phyloP scores from a whole-genome alignment of 1,140 invertebrate genomes.

The Nasonia vitripennis region DNA sequence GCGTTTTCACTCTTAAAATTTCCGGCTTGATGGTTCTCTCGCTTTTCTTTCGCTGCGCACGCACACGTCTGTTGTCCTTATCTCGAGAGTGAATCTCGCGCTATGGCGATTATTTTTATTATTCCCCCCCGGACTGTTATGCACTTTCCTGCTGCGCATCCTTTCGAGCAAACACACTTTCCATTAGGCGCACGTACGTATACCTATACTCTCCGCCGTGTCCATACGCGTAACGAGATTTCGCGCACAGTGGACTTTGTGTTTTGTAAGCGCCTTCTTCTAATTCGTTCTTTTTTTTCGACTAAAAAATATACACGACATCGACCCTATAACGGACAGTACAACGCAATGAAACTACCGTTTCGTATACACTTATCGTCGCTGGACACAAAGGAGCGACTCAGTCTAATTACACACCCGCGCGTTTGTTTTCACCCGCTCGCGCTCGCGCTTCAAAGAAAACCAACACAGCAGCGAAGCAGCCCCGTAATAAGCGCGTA shows the following conservation, averaged over 20 bases:
- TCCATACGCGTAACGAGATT: background rate
- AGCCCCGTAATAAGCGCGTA: conserved; percentile 63
- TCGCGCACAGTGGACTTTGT: background rate
- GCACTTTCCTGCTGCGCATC: conserved; percentile 31
- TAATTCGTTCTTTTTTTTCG: background rate
- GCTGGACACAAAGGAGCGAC: conserved; percentile 8
- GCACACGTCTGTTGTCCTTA: conserved; percentile 10
- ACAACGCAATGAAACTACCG: background rate
- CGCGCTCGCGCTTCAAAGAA: background rate
- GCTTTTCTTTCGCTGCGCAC: conserved; percentile 27
- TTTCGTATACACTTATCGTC: background rate
- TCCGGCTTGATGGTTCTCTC: conserved; percentile 41
- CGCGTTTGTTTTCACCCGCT: background rate
- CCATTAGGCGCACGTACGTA: background rate
- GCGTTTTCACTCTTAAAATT: conserved; percentile 47
- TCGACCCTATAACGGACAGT: background rate
- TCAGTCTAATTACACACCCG: conserved; percentile 8
- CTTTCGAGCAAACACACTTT: conserved; percentile 22
- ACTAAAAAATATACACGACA: background rate
- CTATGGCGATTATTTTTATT: conserved; percentile 2
- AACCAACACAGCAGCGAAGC: background rate
- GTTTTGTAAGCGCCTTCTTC: background rate
- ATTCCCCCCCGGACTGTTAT: background rate
- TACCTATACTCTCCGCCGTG: background rate
- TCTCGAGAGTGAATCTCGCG: background rate